Evolutionary conservation across 2,113 vertebrate species (phyloP), one percentile per base, ranked within the genome.

Genomic region (Tympanuchus pallidicinctus): DNA sequence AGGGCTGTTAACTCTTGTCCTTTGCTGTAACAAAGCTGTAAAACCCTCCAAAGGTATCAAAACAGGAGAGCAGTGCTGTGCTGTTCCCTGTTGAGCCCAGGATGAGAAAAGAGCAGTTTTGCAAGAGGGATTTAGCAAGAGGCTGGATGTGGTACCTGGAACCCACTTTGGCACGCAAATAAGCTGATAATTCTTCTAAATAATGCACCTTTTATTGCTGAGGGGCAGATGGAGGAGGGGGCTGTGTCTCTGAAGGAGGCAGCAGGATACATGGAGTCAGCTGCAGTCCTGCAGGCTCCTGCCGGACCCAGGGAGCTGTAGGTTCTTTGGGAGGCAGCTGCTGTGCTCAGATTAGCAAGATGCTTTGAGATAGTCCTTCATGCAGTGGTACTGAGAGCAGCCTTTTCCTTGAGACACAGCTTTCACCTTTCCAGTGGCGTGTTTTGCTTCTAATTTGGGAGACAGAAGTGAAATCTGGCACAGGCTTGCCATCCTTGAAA

Each of bases 391-490:
- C 87, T 8, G 80, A 69, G 84, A 65, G 91, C 88, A 93, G 88
- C 71, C 71, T 88, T 75, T 92, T 93, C 95, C 93, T 86, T 86
- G 92, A 93, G 91, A 95, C 93, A 45, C 91, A 93, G 94, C 91
- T 59, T 82, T 82, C 88, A 93, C 92, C 94, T 94, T 91, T 60
- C 90, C 93, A 94, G 92, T 88, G 90, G 93, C 96, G 95, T 73
- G 56, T 95, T 96, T 92, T 88, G 93, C 96, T 96, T 89, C 94
- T 95, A 91, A 94, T 95, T 77, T 40, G 60, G 88, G 92, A 86
- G 63, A 88, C 64, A 38, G 85, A 28, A 92, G 85, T 48, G 50
- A 69, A 56, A 96, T 79, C 82, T 95, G 94, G 94, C 92, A 80
- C 88, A 50, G 80, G 92, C 27, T 88, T 95, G 93, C 92, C 90